Percentiles rank a stretch among this genome's conserved stretches.
Conservation (phyloP, 2,888 invertebrate genomes). For the Andrena hattorfiana region DNA sequence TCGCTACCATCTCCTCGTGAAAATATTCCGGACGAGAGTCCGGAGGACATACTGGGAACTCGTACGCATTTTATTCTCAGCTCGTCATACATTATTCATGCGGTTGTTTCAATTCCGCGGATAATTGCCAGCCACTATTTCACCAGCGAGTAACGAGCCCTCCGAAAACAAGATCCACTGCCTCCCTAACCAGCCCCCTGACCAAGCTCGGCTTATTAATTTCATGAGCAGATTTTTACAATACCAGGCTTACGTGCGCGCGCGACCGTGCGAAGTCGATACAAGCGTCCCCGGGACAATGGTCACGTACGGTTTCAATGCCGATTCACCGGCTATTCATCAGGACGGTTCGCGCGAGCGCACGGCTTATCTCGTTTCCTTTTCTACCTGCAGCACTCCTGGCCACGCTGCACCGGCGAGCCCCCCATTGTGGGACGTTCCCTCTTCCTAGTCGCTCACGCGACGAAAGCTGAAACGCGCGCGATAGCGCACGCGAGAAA, state of each 20-base stretch:
- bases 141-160: conserved; percentile 39
- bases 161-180: conserved; percentile 35
- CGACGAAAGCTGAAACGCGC: conserved; percentile 38
- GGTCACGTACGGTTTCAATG: conserved; percentile 58
- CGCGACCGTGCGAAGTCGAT: conserved; percentile 43
- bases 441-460: conserved; percentile 45
- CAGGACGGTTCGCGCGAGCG: conserved; percentile 51
- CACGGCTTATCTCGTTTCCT: conserved; percentile 62
- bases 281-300: conserved; percentile 53
- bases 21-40: neutral
- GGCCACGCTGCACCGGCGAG: conserved; percentile 30
- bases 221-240: conserved; percentile 45
- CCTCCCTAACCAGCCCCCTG: neutral
- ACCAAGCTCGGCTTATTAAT: conserved; percentile 51
- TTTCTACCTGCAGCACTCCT: conserved; percentile 33
- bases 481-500: conserved; percentile 59
- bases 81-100: conserved; percentile 47
- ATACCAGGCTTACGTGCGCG: conserved; percentile 22
- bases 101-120: conserved; percentile 38
- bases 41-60: neutral
- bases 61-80: conserved; percentile 5
- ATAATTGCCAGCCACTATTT: conserved; percentile 49
- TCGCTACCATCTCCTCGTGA: neutral
- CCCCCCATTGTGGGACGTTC: conserved; percentile 50
- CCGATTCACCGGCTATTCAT: conserved; percentile 59